Conservation (phyloP, 2,888 invertebrate species). For the Caenorhabditis sp. region DNA sequence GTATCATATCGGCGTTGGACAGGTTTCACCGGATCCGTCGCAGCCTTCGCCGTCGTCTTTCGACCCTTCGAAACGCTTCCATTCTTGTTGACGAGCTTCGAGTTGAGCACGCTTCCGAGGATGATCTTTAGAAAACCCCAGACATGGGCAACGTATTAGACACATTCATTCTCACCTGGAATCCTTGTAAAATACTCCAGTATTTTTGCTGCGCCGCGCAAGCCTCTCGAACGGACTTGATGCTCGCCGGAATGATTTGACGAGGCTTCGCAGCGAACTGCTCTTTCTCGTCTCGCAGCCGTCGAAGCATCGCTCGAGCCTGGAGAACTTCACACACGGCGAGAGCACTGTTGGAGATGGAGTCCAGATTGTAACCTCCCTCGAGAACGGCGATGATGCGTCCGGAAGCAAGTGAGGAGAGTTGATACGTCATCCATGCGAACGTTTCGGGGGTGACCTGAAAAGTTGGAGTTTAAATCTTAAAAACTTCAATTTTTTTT, state of each 20-base stretch:
- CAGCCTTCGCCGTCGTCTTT: constrained; percentile 6
- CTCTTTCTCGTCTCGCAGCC: constrained; percentile 51
- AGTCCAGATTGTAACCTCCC: constrained; percentile 87
- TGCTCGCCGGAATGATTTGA: constrained; percentile 24
- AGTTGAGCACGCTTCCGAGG: constrained; percentile 48
- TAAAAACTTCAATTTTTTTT: no score
- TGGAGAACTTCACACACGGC: constrained; percentile 66
- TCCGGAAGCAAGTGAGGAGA: constrained; percentile 91
- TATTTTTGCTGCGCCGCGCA: constrained; percentile 45
- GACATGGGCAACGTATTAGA: constrained; percentile 25
- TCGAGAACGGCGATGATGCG: constrained; percentile 90
- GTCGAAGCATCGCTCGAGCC: constrained; percentile 46
- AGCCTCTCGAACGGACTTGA: constrained; percentile 55
- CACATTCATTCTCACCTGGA: constrained; percentile 61
- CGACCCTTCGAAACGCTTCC: constrained; percentile 25
- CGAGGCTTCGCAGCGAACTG: constrained; percentile 18
- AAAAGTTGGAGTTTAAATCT: no score
- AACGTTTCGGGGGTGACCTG: constrained; percentile 90
- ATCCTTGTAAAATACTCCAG: constrained; percentile 63
- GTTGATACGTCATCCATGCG: constrained; percentile 92
- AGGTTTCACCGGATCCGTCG: constrained; percentile 17
- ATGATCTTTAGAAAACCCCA: constrained; percentile 39
- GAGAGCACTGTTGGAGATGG: constrained; percentile 56
- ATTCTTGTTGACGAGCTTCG: constrained; percentile 32
- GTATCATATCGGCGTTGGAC: not conserved